Evolutionary conservation across 2,797 vertebrate species (phyloP).

Genomic region (Loris lydekkerianus): DNA sequence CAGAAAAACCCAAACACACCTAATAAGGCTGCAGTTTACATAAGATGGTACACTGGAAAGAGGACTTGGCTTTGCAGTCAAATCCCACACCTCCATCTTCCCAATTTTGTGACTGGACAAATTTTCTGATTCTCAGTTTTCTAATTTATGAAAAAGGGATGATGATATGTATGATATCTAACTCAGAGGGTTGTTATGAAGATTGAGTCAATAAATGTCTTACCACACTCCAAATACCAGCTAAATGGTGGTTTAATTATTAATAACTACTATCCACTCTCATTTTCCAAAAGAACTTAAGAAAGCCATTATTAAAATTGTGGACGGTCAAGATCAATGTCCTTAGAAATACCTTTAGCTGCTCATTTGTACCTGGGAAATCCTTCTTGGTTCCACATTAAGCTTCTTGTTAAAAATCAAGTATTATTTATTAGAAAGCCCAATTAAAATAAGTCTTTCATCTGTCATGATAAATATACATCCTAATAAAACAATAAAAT

Average conservation of each 20-base stretch:
- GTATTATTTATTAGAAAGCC: slow-evolving; percentile 13
- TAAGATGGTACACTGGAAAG: neutral
- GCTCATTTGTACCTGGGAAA: neutral
- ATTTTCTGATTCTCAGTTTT: slow-evolving; percentile 14
- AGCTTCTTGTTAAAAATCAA: slow-evolving; percentile 33
- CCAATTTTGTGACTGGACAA: neutral
- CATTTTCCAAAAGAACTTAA: slow-evolving; percentile 48
- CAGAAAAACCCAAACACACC: neutral
- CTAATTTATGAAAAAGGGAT: neutral
- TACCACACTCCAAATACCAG: slow-evolving; percentile 2
- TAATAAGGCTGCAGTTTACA: neutral
- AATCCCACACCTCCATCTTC: neutral
- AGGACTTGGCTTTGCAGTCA: neutral
- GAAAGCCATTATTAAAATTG: slow-evolving; percentile 4
- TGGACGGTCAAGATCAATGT: neutral
- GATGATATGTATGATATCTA: neutral
- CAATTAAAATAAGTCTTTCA: slow-evolving; percentile 51
- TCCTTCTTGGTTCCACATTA: slow-evolving; percentile 31
- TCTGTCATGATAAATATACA: slow-evolving; percentile 7
- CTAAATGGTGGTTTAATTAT: slow-evolving; percentile 31
- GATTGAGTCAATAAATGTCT: neutral
- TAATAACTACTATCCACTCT: slow-evolving; percentile 11
- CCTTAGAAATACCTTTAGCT: neutral
- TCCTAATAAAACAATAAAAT: slow-evolving; percentile 37
- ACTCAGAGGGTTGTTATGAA: neutral